phyloP scores from a whole-genome alignment of 2,888 invertebrate genomes.

The Smittia sp. region DNA sequence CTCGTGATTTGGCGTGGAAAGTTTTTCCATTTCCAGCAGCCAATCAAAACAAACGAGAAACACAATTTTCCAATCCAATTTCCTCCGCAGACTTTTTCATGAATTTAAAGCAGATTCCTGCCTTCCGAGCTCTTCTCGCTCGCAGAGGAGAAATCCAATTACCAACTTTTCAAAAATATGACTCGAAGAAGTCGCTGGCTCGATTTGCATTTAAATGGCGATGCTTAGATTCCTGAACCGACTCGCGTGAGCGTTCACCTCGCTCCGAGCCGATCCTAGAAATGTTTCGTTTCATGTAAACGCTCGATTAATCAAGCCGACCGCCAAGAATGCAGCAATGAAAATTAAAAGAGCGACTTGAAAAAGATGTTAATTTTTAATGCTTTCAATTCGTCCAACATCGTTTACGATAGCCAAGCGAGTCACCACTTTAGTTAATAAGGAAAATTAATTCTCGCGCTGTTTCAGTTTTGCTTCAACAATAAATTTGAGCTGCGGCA shows the following conservation, averaged over 20 bases:
- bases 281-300: not conserved
- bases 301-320: not conserved
- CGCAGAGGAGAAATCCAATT: slow-evolving; percentile 14
- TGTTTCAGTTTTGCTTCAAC: not conserved
- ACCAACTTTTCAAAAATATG: slow-evolving; percentile 6
- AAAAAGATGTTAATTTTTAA: slow-evolving; percentile 36
- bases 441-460: slow-evolving; percentile 25
- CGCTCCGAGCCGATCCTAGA: not conserved
- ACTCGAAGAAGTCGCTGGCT: not conserved
- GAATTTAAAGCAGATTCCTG: slow-evolving; percentile 9
- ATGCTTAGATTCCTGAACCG: not conserved
- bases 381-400: slow-evolving; percentile 1
- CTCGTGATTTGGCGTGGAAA: not conserved
- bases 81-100: not conserved
- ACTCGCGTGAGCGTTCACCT: not conserved
- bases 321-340: not conserved
- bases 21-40: not conserved
- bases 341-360: slow-evolving; percentile 13
- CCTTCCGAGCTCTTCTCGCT: not conserved
- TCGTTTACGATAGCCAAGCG: not conserved
- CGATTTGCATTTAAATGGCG: slow-evolving; percentile 5
- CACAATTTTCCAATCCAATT: slow-evolving; percentile 19
- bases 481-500: slow-evolving; percentile 9
- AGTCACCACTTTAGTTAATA: slow-evolving; percentile 38
- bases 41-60: slow-evolving; percentile 1